A percentile compares a stretch with the other conserved stretches of the same genome.
These are phyloP conservation scores for Eriosoma lanigerum DNA, from an alignment of 1,140 invertebrate genomes.

Conservation along the genomic window DNA sequence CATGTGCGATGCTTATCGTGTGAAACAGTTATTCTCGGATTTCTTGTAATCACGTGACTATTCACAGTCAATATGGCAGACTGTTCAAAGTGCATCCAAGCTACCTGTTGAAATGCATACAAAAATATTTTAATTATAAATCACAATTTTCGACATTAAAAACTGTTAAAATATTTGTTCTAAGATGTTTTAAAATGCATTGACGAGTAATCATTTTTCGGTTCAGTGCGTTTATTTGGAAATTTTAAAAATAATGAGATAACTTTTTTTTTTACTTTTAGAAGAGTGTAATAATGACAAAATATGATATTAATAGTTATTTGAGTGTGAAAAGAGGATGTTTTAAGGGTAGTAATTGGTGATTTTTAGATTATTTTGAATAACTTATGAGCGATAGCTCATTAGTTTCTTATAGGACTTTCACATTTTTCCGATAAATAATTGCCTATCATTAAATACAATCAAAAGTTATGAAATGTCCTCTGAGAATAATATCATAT, in stretches of 20 bases:
- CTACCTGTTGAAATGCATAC: constrained; percentile 69
- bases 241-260: constrained; percentile 11
- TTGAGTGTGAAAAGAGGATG: neutral
- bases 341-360: constrained; percentile 9
- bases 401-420: neutral
- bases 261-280: constrained; percentile 7
- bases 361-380: neutral
- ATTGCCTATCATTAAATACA: constrained; percentile 24
- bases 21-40: constrained; percentile 85
- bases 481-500: neutral
- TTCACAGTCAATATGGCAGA: constrained; percentile 90
- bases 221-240: neutral
- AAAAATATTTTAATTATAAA: constrained; percentile 55
- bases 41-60: constrained; percentile 88
- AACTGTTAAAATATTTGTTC: neutral
- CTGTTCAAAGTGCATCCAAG: constrained; percentile 94
- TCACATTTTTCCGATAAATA: constrained; percentile 31
- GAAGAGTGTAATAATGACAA: neutral
- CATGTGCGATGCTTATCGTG: constrained; percentile 84
- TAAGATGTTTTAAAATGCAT: neutral
- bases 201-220: neutral
- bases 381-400: neutral
- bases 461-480: constrained; percentile 27
- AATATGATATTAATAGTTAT: constrained; percentile 13
- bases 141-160: neutral